A percentile compares a stretch with the other conserved stretches of the same genome.
These are phyloP conservation scores for Trachelus iudaicus DNA, from an alignment of 2,888 invertebrate genomes.

Conservation along the genomic window DNA sequence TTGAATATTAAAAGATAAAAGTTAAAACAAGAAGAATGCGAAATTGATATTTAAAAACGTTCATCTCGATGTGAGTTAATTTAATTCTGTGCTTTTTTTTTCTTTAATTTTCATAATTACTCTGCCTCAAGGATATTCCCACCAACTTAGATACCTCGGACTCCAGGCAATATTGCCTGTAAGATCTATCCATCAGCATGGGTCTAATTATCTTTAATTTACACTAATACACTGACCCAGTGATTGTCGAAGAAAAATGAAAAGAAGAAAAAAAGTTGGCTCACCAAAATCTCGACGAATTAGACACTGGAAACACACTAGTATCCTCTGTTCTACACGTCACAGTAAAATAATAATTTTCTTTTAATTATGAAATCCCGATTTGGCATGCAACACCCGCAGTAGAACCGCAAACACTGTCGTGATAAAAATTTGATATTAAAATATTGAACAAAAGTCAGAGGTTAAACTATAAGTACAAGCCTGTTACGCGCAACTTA, in stretches of 20 bases:
- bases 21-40: background rate
- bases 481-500: background rate
- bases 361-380: background rate
- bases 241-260: background rate
- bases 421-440: background rate
- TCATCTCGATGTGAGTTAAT: background rate
- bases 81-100: background rate
- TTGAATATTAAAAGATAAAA: background rate
- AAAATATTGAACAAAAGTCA: background rate
- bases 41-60: background rate
- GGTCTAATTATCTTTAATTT: background rate
- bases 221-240: background rate
- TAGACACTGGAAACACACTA: background rate
- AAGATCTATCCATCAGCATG: background rate
- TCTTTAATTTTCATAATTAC: background rate
- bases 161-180: background rate
- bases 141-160: background rate
- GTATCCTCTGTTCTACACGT: background rate
- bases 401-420: background rate
- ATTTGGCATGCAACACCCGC: background rate
- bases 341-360: background rate
- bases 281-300: background rate
- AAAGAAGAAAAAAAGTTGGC: background rate
- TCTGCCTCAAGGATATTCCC: background rate
- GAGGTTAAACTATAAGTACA: background rate